Base-by-base conservation (phyloP, 1,140 invertebrate genomes). In the Drosophila azteca region DNA sequence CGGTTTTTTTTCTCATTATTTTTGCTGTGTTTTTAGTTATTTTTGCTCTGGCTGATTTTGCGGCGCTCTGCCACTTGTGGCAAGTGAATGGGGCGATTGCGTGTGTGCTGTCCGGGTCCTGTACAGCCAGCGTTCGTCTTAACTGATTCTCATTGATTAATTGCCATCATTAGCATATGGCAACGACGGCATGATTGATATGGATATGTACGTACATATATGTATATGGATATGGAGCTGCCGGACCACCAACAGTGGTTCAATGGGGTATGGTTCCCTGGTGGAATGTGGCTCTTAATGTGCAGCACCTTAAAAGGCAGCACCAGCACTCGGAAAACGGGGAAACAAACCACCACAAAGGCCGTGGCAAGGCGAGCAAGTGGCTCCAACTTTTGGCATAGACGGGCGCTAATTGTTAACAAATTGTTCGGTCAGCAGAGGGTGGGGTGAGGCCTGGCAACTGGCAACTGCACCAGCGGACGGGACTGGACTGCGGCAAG, bases 131-230 rank as follows among this genome's bases (percentile, higher is more conserved):
- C 31, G 53, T 26, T 31, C 48, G 57, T 79, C 67, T 77, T 87
- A 88, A 87, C 79, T 83, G 83, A 87, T 89, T 83, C 76, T 51
- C 76, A 87, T 87, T 87, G 83, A 87, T 87, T 87, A 87, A 87
- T 87, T 87, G 83, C 83, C 71, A 83, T 87, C 79, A 88, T 87
- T 87, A 87, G 83, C 83, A 87, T 87, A 87, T 75, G 71, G 58
- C 73, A 85, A 87, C 77, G 83, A 88, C 78, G 79, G 64, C 75
- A 87, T 87, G 83, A 87, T 88, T 88, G 83, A 87, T 88, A 83
- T 77, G 81, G 65, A 69, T 57, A 58, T 48, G 60, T 50, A n/a
- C n/a, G n/a, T n/a, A n/a, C n/a, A n/a, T n/a, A 44, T 55, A 41
- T 22, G 29, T 13, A 44, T 65, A 29, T 44, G 17, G 50, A 53